A percentile compares a stretch with the other conserved stretches of the same genome.
Evolutionary conservation across 2,797 vertebrate genomes (phyloP).

Genomic region (Anabacerthia variegaticeps): DNA sequence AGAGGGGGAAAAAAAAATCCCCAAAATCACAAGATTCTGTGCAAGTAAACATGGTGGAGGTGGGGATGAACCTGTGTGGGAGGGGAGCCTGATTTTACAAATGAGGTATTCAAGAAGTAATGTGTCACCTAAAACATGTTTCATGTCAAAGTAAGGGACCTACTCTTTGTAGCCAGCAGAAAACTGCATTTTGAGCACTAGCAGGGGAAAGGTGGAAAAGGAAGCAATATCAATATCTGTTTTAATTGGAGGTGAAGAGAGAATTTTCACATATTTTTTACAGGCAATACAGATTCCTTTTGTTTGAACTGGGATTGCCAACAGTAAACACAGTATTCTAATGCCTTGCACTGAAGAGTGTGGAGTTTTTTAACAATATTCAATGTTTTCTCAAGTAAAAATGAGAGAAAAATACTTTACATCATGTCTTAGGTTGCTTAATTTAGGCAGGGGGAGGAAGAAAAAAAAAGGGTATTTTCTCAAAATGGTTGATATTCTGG

Average conservation of each 20-base stretch:
- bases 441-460: not conserved
- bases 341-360: not conserved
- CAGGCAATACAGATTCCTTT: not conserved
- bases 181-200: not conserved
- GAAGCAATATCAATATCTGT: not conserved
- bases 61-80: not conserved
- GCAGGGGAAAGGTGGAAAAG: not conserved
- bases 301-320: not conserved
- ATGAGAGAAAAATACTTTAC: not conserved
- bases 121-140: not conserved
- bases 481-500: constrained; percentile 37
- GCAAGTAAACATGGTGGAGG: not conserved
- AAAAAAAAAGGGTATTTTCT: not conserved
- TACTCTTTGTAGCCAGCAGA: not conserved
- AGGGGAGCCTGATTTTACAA: not conserved
- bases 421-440: not conserved
- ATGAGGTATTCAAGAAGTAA: not conserved
- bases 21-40: not conserved
- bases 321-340: not conserved
- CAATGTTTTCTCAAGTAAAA: not conserved
- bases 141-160: not conserved
- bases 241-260: not conserved
- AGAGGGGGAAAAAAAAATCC: not conserved
- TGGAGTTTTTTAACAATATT: not conserved
- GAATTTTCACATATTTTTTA: not conserved